Evolutionary conservation across 2,888 invertebrate species (phyloP).

Genomic region (Eudasyphora cyanicolor): DNA sequence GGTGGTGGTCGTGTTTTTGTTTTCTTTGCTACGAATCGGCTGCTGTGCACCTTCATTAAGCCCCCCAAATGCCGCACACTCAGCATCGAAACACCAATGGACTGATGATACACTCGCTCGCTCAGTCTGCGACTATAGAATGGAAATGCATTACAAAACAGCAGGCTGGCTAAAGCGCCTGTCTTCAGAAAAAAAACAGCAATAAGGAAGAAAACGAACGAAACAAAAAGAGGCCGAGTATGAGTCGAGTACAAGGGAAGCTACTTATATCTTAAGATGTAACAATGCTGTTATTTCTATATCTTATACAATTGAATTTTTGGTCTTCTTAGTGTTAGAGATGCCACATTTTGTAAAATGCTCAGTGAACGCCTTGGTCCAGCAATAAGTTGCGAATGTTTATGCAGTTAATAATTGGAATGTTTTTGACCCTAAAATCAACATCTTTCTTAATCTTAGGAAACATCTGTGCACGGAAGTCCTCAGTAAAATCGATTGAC

Average conservation of each 20-base stretch:
- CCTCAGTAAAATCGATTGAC: too few relatives aligned
- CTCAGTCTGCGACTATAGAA: neutral
- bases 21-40: slow-evolving; percentile 49
- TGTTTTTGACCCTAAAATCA: too few relatives aligned
- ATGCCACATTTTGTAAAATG: too few relatives aligned
- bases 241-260: neutral
- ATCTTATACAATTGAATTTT: too few relatives aligned
- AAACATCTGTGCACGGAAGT: too few relatives aligned
- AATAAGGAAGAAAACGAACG: slow-evolving; percentile 11
- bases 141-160: slow-evolving; percentile 62
- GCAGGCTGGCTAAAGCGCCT: slow-evolving; percentile 58
- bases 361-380: too few relatives aligned
- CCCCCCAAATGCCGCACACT: slow-evolving; percentile 60
- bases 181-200: slow-evolving; percentile 44
- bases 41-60: slow-evolving; percentile 62
- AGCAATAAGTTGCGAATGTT: too few relatives aligned
- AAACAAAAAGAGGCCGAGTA: neutral
- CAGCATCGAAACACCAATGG: neutral
- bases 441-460: too few relatives aligned
- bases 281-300: too few relatives aligned
- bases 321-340: too few relatives aligned
- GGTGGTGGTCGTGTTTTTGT: neutral
- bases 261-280: too few relatives aligned
- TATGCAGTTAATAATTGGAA: too few relatives aligned
- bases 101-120: slow-evolving; percentile 43